Evolutionary conservation across 1,140 invertebrate species (phyloP).

Genomic region (Belonocnema kinseyi): DNA sequence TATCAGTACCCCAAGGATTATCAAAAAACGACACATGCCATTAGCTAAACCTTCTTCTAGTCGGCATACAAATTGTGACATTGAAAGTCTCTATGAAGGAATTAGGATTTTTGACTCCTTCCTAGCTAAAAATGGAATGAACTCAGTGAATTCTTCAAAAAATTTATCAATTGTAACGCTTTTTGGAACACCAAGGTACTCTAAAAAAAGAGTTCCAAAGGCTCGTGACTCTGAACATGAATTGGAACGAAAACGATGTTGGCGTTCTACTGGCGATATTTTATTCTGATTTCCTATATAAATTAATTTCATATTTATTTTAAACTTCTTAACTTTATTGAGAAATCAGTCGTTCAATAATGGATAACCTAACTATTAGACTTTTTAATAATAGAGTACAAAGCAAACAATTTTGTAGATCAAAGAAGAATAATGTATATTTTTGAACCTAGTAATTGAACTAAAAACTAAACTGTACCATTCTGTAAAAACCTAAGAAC

Average conservation of each 20-base stretch:
- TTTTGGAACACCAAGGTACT: constrained; percentile 59
- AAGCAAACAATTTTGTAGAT: no score
- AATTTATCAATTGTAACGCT: constrained; percentile 54
- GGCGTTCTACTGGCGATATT: not conserved
- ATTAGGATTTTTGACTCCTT: constrained; percentile 65
- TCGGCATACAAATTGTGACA: constrained; percentile 54
- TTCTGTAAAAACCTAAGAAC: no score
- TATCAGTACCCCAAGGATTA: constrained; percentile 35
- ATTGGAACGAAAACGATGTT: not conserved
- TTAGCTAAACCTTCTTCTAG: not conserved
- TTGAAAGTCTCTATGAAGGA: constrained; percentile 63
- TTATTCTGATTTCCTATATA: no score
- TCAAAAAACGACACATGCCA: not conserved
- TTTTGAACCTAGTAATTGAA: no score
- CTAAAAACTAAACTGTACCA: no score
- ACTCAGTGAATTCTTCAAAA: constrained; percentile 1
- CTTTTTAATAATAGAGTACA: no score
- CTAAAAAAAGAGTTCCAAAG: not conserved
- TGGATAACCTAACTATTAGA: no score
- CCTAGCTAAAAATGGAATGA: constrained; percentile 49
- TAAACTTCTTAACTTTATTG: no score
- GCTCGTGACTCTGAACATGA: not conserved
- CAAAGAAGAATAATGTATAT: no score
- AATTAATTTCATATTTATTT: no score
- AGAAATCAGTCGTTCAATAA: no score